A percentile compares a stretch with the other conserved stretches of the same genome.
These are phyloP conservation scores for Eidolon dupreanum DNA, from an alignment of 2,797 vertebrate genomes.

Conservation along the genomic window DNA sequence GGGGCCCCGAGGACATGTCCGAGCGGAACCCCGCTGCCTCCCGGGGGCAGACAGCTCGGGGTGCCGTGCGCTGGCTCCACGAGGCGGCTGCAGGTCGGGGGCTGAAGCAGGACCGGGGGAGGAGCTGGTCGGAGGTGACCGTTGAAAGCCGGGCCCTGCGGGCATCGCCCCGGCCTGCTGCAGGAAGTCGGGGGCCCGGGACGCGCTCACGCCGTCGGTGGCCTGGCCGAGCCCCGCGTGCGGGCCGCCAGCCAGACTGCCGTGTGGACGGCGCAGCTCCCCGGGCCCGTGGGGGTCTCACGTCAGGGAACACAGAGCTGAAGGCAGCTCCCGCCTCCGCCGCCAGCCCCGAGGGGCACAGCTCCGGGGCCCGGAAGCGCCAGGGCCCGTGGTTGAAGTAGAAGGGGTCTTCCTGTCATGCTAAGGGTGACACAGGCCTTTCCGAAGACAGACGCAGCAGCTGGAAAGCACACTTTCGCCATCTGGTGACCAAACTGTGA, in stretches of 20 bases:
- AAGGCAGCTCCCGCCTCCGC: neutral
- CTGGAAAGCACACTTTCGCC: slow-evolving; percentile 50
- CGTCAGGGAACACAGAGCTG: no score
- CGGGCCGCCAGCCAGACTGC: fast-evolving
- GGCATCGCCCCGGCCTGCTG: no score
- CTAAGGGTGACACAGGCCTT: neutral
- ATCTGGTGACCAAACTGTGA: slow-evolving; percentile 32
- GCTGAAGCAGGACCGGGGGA: fast-evolving
- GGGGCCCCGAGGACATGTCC: neutral
- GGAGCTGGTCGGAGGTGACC: fast-evolving
- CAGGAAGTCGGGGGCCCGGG: no score
- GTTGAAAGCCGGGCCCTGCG: no score
- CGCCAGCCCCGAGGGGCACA: neutral
- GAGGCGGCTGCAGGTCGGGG: neutral
- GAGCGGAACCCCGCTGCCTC: neutral
- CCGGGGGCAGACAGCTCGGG: fast-evolving
- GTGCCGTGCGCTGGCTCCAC: neutral
- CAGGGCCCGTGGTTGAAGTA: no score
- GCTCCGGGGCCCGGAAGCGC: fast-evolving
- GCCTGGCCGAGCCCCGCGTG: fast-evolving
- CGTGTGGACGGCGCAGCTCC: fast-evolving
- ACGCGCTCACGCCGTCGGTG: no score
- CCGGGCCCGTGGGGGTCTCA: neutral
- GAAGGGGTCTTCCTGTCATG: neutral
- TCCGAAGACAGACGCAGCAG: neutral